phyloP scores from a whole-genome alignment of 2,113 vertebrate genomes.

The Xenopus borealis region DNA sequence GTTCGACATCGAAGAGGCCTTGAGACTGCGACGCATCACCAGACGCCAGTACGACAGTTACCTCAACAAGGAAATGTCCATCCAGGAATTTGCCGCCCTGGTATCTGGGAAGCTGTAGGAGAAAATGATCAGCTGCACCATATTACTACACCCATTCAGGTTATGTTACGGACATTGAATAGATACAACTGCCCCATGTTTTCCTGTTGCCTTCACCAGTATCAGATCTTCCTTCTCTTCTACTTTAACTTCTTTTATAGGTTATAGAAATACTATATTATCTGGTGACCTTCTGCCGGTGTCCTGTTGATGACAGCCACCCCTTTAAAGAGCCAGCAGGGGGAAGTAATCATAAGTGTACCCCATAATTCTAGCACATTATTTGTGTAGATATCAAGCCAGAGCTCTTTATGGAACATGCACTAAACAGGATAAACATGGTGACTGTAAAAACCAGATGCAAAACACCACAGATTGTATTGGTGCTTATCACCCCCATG shows the following conservation, averaged over 20 bases:
- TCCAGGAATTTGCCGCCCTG: slow-evolving; percentile 90
- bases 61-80: slow-evolving; percentile 88
- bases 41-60: slow-evolving; percentile 82
- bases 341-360: too few species aligned
- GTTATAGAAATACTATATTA: slow-evolving; percentile 42
- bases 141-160: slow-evolving; percentile 34
- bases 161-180: slow-evolving; percentile 47
- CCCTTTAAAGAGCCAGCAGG: too few species aligned
- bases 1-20: slow-evolving; percentile 90
- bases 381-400: too few species aligned
- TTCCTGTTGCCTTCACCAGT: slow-evolving; percentile 43
- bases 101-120: slow-evolving; percentile 74
- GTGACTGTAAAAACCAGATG: too few species aligned
- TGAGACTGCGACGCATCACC: slow-evolving; percentile 78
- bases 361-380: too few species aligned
- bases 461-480: too few species aligned
- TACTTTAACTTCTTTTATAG: neutral
- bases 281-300: too few species aligned
- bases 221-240: slow-evolving; percentile 51
- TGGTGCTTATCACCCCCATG: too few species aligned
- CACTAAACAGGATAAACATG: too few species aligned
- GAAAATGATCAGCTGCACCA: slow-evolving; percentile 38
- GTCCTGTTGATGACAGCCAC: too few species aligned
- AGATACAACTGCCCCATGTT: slow-evolving; percentile 43
- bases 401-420: too few species aligned